Evolutionary conservation across 2,797 vertebrate species (phyloP), one percentile per base, ranked within the genome.

Genomic region (Gallinago solitaria): DNA sequence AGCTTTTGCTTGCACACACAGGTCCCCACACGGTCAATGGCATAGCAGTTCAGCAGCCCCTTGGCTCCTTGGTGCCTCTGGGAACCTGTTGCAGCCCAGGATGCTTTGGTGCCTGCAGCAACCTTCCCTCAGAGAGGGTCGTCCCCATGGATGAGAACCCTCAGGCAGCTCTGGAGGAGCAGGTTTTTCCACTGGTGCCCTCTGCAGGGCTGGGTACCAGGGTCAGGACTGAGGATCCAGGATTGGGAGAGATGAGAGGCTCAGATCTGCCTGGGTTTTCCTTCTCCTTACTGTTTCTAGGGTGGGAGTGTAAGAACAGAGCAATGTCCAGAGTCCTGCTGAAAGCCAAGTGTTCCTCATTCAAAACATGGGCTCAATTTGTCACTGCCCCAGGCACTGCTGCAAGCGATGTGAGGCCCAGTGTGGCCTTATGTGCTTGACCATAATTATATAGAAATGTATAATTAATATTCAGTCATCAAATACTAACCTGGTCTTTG

Each of bases 391-490:
- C 69, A 37, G 17, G 59, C 11, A 5, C 48, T 69, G 12, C 33
- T 86, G 19, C 39, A 45, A 3, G 15, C 1, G 0, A 4, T 18
- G 0, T 0, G 14, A 57, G 9, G 20, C 16, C 16, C 21, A 24
- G 8, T 0, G 0, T 39, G 18, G 54, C 83, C 8, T 6, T 39
- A 10, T 0, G 0, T 67, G 24, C 23, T 81, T 81, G 35, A 18
- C n/a, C 32, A 15, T 63, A 60, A 60, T 68, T 71, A 41, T 1
- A 3, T 4, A 56, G 65, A 86, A 77, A 70, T 69, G 50, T 0
- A 0, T 47, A 13, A 23, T 14, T 47, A 13, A 23, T 14, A 4
- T 61, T 53, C 47, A 14, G 3, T 45, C 39, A 54, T 20, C 51
- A 35, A 28, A 63, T 19, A 20, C 37, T 25, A 75, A 57, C 48